Conservation (phyloP, 2,888 invertebrate species). For the Meloe dianella region DNA sequence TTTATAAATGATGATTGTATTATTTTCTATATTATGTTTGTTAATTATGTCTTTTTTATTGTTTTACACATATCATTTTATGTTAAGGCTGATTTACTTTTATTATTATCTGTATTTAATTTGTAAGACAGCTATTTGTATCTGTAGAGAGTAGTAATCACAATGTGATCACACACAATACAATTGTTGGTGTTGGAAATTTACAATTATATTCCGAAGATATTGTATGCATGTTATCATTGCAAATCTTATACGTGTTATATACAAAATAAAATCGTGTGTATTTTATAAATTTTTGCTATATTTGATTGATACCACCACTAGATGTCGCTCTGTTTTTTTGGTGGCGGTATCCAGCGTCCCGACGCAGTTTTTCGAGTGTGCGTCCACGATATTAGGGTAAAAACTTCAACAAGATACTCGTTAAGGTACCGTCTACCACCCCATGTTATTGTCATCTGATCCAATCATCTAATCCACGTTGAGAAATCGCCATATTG, state of each 20-base stretch:
- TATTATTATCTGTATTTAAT: background rate
- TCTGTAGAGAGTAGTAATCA: slow-evolving; percentile 10
- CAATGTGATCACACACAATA: slow-evolving; percentile 15
- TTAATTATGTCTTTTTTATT: slow-evolving; percentile 12
- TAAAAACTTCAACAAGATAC: slow-evolving; percentile 26
- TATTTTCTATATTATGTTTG: slow-evolving; percentile 13
- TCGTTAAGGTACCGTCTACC: slow-evolving; percentile 47
- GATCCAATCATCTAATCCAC: slow-evolving; percentile 69
- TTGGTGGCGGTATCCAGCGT: slow-evolving; percentile 20
- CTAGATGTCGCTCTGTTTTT: slow-evolving; percentile 21
- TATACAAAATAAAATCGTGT: background rate
- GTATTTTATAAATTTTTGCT: background rate
- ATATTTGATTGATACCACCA: background rate
- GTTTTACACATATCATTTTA: slow-evolving; percentile 25
- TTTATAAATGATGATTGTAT: slow-evolving; percentile 32
- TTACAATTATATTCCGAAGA: background rate
- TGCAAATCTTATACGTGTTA: background rate
- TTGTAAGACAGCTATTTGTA: background rate
- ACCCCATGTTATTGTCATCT: slow-evolving; percentile 66
- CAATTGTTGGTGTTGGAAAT: slow-evolving; percentile 9
- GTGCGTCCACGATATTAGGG: slow-evolving; percentile 34
- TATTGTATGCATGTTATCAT: slow-evolving; percentile 11
- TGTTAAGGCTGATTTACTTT: slow-evolving; percentile 22
- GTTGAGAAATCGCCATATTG: slow-evolving; percentile 51
- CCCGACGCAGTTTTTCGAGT: slow-evolving; percentile 33